Evolutionary conservation across 2,113 vertebrate species (phyloP), one percentile per base, ranked within the genome.

Genomic region (Coptodon bakossiorum): DNA sequence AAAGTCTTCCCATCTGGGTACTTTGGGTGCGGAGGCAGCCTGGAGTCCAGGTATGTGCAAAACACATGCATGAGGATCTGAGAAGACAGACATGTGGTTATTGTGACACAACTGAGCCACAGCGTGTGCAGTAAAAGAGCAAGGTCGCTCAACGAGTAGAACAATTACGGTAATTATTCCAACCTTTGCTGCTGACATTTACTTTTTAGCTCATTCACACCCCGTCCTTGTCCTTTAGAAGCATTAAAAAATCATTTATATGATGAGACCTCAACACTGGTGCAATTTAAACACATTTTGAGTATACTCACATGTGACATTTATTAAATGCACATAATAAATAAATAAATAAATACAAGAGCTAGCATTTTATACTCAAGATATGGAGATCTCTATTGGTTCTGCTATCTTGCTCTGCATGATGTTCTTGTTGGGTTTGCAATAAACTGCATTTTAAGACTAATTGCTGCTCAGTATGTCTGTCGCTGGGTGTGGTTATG

Each of bases 1-100:
- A 99, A 99, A 16, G 99, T 99, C 90, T 99, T 99, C 22, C 99
- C 98, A 0, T 99, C 98, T 0, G 98, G 99, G 38, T 99, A 99
- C 16, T 98, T 99, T 34, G 99, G 99, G 85, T 99, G 98, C 1
- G 98, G 98, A 0, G 99, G 99, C 11, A 99, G 96, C 91, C 98
- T 95, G 86, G 98, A 98, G 94, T 99, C 99, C 10, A 99, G 96
- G 94, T 99, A 99, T 0, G 99, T 99, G 89, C 98, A 99, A 84
- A 99, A 97, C 36, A 99, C 94, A 17, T 99, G 98, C 97, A 98
- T 98, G 36, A 99, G 95, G 95, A 99, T 97, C 99, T 99, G 89
- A 43, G 43, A 29, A 66, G 14, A 88, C 4, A 45, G 10, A 82
- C 24, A 12, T 1, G 5, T 17, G 1, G 24, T 76, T 78, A 50